Evolutionary conservation across 1,140 invertebrate species (phyloP), one percentile per base, ranked within the genome.

Genomic region (Dryas iulia): DNA sequence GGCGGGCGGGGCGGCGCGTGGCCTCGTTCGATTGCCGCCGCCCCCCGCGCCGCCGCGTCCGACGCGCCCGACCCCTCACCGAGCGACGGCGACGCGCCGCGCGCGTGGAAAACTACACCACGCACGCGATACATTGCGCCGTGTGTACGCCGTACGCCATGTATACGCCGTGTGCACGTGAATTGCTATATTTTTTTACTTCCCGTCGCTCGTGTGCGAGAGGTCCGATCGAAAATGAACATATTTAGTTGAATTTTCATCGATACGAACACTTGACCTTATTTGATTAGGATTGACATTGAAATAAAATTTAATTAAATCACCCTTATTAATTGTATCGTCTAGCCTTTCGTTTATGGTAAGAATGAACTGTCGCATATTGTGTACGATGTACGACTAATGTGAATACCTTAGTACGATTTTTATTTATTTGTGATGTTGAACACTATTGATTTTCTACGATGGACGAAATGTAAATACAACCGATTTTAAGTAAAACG

Each of bases 381-480:
- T 87, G 79, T 89, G 83, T 88, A 87, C 82, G 76, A 78, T 87
- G 77, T 89, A 87, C 83, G 82, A 82, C 80, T 83, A 79, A 85
- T 87, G 86, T 91, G 85, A 87, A 91, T 89, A 90, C 85, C 84
- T 91, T 91, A 91, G 89, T 88, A 88, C 82, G 87, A 89, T 89
- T 90, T 86, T 89, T 86, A 91, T 90, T 91, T 91, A 91, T 91
- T 91, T 91, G 89, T 90, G 86, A 91, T 91, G 86, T 90, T 89
- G 83, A 91, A 89, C 84, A 90, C 85, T 86, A 87, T 86, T 91
- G 85, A 91, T 91, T 91, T 91, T 91, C 87, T 91, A 91, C 87
- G 82, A 86, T 86, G 86, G 87, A 90, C 86, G 85, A 89, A 89
- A 87, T 91, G 89, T 91, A 91, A 91, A 91, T 91, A 91, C 89